Evolutionary conservation across 2,797 vertebrate species (phyloP), one percentile per base, ranked within the genome.

Genomic region (Protonibea diacanthus): DNA sequence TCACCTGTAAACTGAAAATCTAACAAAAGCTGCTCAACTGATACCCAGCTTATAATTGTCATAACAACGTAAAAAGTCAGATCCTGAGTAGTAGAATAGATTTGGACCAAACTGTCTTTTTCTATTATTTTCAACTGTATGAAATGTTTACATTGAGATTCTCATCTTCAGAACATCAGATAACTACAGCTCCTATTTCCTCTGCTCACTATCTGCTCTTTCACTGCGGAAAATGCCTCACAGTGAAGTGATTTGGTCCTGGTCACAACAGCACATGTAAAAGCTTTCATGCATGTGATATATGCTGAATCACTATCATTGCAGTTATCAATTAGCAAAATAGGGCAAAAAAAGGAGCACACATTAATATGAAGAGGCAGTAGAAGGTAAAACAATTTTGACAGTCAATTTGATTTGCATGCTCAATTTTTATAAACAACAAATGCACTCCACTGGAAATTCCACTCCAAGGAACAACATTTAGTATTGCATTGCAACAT

Each of bases 401-500:
- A 71, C 47, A 20, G 73, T 21, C 29, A 76, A 85, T 79, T 48
- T 2, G 27, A 88, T 86, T 71, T 45, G 18, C 10, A 21, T 10
- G 48, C 56, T 73, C 42, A 42, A 44, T 73, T 68, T 79, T 48
- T 51, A 0, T 59, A 15, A 59, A 44, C 65, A 62, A 56, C 69
- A 62, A 63, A 80, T 60, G 49, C 38, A 1, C 38, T 21, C 48
- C 7, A 0, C 33, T 25, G 67, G 57, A 76, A 38, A 71, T 25
- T 20, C n/a, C 15, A 23, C 49, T 76, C 48, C 3, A 14, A 52
- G 70, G 61, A 76, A 52, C 69, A 27, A 49, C 58, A 60, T 45
- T 63, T 2, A 17, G 53, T 18, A 51, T 82, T 66, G 8, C 67
- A 10, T 44, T 2, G 68, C 52, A 53, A 78, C 76, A 69, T 12